Base-by-base conservation (phyloP, 2,888 invertebrate species). In the Anodontia alba region DNA sequence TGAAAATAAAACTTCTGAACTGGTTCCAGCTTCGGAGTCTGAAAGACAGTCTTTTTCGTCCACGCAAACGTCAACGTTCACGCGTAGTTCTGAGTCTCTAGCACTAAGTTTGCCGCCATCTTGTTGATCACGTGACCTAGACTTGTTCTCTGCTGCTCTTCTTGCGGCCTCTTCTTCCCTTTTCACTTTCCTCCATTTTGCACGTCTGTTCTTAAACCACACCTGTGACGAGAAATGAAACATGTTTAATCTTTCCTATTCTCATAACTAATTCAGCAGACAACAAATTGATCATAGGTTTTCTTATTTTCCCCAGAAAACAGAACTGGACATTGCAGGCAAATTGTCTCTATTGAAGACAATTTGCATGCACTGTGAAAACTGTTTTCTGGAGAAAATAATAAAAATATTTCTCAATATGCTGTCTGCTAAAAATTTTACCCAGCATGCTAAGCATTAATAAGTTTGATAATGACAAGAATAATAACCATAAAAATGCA, bases 151-250 rank as follows among this genome's bases (percentile, higher is more conserved):
- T n/a, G 76, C 85, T 17, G 77, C 74, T 62, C 85, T 68, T 43
- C 83, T 83, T 10, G 86, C 83, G 5, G 89, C 90, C 51, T 95
- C 95, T 76, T 95, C 94, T 85, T 95, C 98, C 1, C 98, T 96
- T 94, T 98, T 98, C 94, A 98, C 98, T 93, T 98, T 98, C 89
- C 98, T 96, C 98, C 98, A 98, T 95, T 98, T 99, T 89, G 98
- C 98, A 51, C 98, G 96, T 29, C 98, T 96, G 94, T 98, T 98
- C 95, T 98, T 98, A 95, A 98, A 98, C 98, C 98, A 98, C 17
- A 98, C 98, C 98, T 98, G 95, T 20, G 23, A 5, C 95, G 95
- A 10, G 38, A 62, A 62, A 29, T 29, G 17, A 62, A 26, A 12
- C 20, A 33, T 8, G n/a, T 54, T 54, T 49, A 38, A 38, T 12